Conservation (phyloP, 2,888 invertebrate genomes). For the Nomada goodeniana region DNA sequence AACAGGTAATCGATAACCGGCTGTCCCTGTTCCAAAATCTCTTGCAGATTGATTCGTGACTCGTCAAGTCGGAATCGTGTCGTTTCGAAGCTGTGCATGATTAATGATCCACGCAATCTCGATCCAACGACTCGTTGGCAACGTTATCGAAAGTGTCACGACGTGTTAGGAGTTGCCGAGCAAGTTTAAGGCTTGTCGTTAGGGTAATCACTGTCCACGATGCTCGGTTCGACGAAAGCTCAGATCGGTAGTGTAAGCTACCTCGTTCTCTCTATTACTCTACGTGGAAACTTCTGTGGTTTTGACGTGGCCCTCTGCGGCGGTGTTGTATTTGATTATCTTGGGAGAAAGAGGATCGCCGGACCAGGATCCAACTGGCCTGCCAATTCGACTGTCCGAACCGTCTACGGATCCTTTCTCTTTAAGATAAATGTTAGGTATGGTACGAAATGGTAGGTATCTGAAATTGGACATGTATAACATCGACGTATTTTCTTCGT, state of each 20-base stretch:
- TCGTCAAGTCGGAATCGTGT: slow-evolving; percentile 7
- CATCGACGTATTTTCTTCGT: background rate
- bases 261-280: background rate
- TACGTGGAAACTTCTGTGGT: slow-evolving; percentile 17
- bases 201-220: slow-evolving; percentile 10
- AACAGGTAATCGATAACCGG: slow-evolving; percentile 5
- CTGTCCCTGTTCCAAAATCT: background rate
- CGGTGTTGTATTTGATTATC: slow-evolving; percentile 28
- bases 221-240: background rate
- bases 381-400: slow-evolving; percentile 21
- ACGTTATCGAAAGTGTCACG: slow-evolving; percentile 1
- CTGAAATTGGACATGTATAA: slow-evolving; percentile 27
- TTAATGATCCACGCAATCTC: background rate
- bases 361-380: slow-evolving; percentile 13
- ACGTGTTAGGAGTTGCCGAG: background rate
- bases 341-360: slow-evolving; percentile 9
- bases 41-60: background rate
- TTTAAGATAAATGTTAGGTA: slow-evolving; percentile 22
- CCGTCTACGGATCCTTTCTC: slow-evolving; percentile 19
- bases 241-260: background rate
- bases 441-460: slow-evolving; percentile 21
- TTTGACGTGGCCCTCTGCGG: slow-evolving; percentile 14
- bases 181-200: slow-evolving; percentile 3
- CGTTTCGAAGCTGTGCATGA: slow-evolving; percentile 3
- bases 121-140: slow-evolving; percentile 1